Evolutionary conservation across 2,113 vertebrate genomes (phyloP), one percentile per base, ranked within the genome.

Genomic region (Planiliza haematocheilus): DNA sequence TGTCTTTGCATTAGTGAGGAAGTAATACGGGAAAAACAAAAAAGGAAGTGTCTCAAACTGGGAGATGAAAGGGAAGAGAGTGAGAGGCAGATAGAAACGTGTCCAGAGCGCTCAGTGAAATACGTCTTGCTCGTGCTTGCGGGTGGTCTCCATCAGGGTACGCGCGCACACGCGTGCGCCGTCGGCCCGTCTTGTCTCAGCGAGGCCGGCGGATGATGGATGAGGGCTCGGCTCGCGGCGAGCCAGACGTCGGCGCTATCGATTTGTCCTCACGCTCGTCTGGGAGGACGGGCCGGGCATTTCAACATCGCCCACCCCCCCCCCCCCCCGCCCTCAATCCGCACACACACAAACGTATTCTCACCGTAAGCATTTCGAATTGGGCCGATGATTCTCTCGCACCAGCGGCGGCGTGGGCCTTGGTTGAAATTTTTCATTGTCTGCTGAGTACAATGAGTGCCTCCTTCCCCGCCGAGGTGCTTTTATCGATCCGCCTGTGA

Each of bases 201-300:
- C 43, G 38, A 73, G 73, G 68, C 83, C 61, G 2, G 36, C 5
- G 41, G 80, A 90, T 92, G 90, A 92, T 90, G 90, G 84, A 93
- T 91, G 92, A 86, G 88, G 74, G 65, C 75, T 83, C 86, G 43
- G 81, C 70, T 73, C 16, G 74, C 64, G 10, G 84, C 38, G 57
- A 83, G 87, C 83, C 89, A 84, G 79, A 87, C 81, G 70, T 83
- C 66, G 57, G 51, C 65, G 2, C 64, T 41, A 91, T 93, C 66
- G 89, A 93, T 93, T 93, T 89, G 77, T 91, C 81, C 84, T 85
- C 84, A 80, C 89, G 79, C 88, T 90, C 4, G 74, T 90, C 86
- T 85, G 74, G 73, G 70, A 73, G 66, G 78, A 59, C 11, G 42
- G 41, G 24, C 65, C 45, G 46, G 51, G 70, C 80, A 65, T 81